Evolutionary conservation across 2,797 vertebrate genomes (phyloP).

Genomic region (Huso huso): DNA sequence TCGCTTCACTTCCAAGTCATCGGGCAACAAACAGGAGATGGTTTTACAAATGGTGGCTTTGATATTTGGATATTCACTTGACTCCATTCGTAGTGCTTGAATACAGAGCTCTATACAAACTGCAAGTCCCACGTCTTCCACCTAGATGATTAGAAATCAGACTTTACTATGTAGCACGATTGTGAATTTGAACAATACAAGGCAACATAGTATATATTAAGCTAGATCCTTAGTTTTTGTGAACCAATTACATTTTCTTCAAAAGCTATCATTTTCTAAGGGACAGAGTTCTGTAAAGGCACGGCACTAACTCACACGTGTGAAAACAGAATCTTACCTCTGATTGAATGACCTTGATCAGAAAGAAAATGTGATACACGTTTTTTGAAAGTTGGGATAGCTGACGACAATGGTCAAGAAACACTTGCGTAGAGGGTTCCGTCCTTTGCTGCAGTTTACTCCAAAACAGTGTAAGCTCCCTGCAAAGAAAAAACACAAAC

Average conservation of each 20-base stretch:
- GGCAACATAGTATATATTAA: no score
- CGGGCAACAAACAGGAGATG: slow-evolving; percentile 85
- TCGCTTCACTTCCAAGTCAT: slow-evolving; percentile 90
- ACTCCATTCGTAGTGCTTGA: slow-evolving; percentile 79
- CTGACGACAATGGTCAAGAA: slow-evolving; percentile 84
- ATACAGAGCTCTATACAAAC: slow-evolving; percentile 89
- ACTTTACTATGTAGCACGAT: not conserved
- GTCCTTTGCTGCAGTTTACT: slow-evolving; percentile 91
- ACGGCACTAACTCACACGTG: no score
- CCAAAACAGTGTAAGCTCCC: slow-evolving; percentile 97
- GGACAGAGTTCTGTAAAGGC: no score
- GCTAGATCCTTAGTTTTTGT: no score
- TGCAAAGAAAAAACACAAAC: slow-evolving; percentile 39
- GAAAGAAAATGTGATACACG: slow-evolving; percentile 90
- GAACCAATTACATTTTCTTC: no score
- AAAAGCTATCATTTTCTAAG: no score
- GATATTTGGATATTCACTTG: slow-evolving; percentile 71
- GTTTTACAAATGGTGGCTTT: slow-evolving; percentile 95
- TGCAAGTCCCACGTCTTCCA: slow-evolving; percentile 74
- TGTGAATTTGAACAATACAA: no score
- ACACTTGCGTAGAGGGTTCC: slow-evolving; percentile 78
- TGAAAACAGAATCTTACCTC: slow-evolving; percentile 67
- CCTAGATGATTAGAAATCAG: slow-evolving; percentile 33
- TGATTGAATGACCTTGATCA: slow-evolving; percentile 97
- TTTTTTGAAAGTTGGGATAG: slow-evolving; percentile 90